These are phyloP conservation scores for Tyto alba DNA, from an alignment of 2,113 vertebrate genomes.

Conservation along the genomic window DNA sequence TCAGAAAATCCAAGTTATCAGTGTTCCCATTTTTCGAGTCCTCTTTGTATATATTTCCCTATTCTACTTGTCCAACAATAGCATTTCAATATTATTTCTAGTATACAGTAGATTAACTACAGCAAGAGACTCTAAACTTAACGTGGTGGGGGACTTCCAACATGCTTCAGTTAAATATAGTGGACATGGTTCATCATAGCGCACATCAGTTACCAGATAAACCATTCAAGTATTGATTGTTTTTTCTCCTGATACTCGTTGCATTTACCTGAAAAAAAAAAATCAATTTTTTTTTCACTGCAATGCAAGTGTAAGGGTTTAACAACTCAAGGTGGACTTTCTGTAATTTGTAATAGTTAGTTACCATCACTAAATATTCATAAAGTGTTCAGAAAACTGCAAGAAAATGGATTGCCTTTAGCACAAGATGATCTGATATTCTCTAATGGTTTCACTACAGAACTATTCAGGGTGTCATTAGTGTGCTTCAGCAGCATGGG, in stretches of 20 bases:
- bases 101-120: not conserved
- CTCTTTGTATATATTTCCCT: not conserved
- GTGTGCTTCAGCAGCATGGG: not conserved
- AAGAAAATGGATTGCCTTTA: not conserved
- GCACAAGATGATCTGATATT: not conserved
- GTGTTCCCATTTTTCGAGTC: not conserved
- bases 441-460: not conserved
- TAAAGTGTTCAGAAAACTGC: not conserved
- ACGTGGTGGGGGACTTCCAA: not conserved
- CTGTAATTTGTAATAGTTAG: not conserved
- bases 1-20: not conserved
- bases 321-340: not conserved
- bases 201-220: not conserved
- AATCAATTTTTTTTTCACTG: not conserved
- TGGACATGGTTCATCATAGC: not conserved
- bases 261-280: not conserved
- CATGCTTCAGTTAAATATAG: not conserved
- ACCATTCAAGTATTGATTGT: not conserved
- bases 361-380: not conserved
- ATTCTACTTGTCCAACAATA: not conserved
- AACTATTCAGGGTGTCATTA: not conserved
- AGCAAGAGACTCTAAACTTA: not conserved
- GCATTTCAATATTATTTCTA: not conserved
- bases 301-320: not conserved
- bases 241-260: not conserved